Evolutionary conservation across 2,888 invertebrate species (phyloP), one percentile per base, ranked within the genome.

Genomic region (Parochlus steinenii): DNA sequence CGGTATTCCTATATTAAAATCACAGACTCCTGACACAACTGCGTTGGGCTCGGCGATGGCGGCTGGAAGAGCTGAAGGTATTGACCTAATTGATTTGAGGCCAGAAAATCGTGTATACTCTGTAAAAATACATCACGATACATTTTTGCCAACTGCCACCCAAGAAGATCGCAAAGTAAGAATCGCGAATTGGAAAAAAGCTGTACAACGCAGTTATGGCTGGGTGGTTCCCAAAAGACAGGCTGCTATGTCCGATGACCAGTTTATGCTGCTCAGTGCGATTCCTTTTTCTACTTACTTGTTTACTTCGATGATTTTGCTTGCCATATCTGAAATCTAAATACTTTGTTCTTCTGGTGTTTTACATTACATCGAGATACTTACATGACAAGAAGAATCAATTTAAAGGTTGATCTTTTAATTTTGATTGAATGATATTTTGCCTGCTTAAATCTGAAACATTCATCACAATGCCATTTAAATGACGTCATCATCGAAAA

Each of bases 161-260:
- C 71, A 74, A 35, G 74, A 74, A 54, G 85, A 89, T 52, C 72
- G 90, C 37, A 75, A 82, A 51, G 66, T 71, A 4, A 69, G 89
- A 41, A 90, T 86, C 56, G 78, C 72, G 6, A 81, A 83, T 58
- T 93, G 93, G 93, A 90, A 89, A 61, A 82, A 83, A 73, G 93
- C 93, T 0, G 89, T 95, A 3, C 76, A 87, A 49, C 70, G 90
- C 19, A 83, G 87, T 23, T 69, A 92, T 46, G 83, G 86, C 41
- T 93, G 93, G 93, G 80, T 79, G 14, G 66, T 72, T 1, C 66
- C 70, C 5, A 76, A 78, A 53, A 78, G 74, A 56, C 74, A 78
- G 6, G 61, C 66, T 45, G 63, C 68, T 28, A 81, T 82, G 76
- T 82, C 83, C 70, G 82, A 83, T 53, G 81, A 83, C 53, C 64